Base-by-base conservation (phyloP, 2,888 invertebrate species). In the Ommatoiulus sabulosus region DNA sequence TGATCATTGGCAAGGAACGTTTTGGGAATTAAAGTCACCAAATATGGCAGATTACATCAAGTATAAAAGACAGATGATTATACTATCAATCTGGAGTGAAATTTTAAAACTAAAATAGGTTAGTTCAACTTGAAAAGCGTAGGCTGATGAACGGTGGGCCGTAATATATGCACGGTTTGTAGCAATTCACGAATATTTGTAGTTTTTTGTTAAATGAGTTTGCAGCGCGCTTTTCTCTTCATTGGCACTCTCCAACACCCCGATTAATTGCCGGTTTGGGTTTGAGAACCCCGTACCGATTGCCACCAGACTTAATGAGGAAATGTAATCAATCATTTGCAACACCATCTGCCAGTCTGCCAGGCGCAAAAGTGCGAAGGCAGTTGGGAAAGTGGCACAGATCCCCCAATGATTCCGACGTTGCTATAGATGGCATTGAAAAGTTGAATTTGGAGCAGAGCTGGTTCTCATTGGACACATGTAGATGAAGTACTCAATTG, bases 371-470 rank as follows among this genome's bases (percentile, higher is more conserved):
- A 46, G 46, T 46, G n/a, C n/a, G n/a, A n/a, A n/a, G n/a, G n/a
- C n/a, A 46, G 46, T n/a, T 10, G 24, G 24, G 72, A 72, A 72
- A 72, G 72, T 72, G 72, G 72, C 24, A n/a, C 72, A 72, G 72
- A 20, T 57, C 57, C 57, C 57, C 57, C 17, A 57, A 15, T 72
- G 72, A 72, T 72, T 72, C 72, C n/a, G 4, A 12, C 4, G 63
- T 17, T 12, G 63, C 63, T 72, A n/a, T n/a, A n/a, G n/a, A n/a
- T n/a, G 72, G 20, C 72, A 72, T 72, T 72, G 72, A 72, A 72
- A 72, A n/a, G n/a, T 24, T 8, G 24, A 72, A 72, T 8, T n/a
- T 72, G 72, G 72, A 72, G 72, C 72, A 72, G 24, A 72, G 24
- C 72, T 6, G 72, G 20, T 72, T 57, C n/a, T 72, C 72, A 72